These are phyloP conservation scores for Reticulitermes lucifugus DNA, from an alignment of 2,888 invertebrate species.

Conservation along the genomic window DNA sequence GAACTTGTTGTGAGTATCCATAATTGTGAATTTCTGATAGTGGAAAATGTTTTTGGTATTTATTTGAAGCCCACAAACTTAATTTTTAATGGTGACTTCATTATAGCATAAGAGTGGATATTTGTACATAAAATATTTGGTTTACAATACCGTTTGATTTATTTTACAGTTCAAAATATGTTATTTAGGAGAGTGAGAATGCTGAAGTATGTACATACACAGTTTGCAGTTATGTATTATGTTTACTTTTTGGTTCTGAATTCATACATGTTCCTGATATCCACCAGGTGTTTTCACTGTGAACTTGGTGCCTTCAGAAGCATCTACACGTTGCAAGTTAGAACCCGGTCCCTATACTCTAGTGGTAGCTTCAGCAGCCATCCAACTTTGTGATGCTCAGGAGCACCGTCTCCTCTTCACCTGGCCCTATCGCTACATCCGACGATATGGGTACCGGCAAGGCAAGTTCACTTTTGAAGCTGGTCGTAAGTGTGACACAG, in stretches of 20 bases:
- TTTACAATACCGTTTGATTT: no score
- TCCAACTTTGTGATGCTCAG: slow-evolving; percentile 77
- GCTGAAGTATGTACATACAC: neutral
- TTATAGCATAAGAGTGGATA: no score
- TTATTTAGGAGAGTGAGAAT: no score
- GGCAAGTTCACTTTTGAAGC: slow-evolving; percentile 91
- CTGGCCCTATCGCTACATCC: slow-evolving; percentile 88
- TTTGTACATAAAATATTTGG: no score
- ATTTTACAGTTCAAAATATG: no score
- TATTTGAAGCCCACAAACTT: no score
- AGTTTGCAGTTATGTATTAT: neutral
- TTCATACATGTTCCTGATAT: neutral
- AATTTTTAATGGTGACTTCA: no score
- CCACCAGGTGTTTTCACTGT: slow-evolving; percentile 78
- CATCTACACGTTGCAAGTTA: slow-evolving; percentile 80
- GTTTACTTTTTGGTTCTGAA: neutral
- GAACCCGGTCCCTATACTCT: slow-evolving; percentile 79
- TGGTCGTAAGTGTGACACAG: slow-evolving; percentile 86
- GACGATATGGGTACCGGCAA: slow-evolving; percentile 86
- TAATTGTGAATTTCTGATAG: no score
- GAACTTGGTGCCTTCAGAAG: slow-evolving; percentile 81
- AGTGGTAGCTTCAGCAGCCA: slow-evolving; percentile 78
- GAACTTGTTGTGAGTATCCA: no score
- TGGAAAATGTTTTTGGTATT: no score
- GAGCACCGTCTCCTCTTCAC: slow-evolving; percentile 74